A percentile compares a stretch with the other conserved stretches of the same genome.
Conservation (phyloP, 1,140 invertebrate genomes). For the Achroia grisella region DNA sequence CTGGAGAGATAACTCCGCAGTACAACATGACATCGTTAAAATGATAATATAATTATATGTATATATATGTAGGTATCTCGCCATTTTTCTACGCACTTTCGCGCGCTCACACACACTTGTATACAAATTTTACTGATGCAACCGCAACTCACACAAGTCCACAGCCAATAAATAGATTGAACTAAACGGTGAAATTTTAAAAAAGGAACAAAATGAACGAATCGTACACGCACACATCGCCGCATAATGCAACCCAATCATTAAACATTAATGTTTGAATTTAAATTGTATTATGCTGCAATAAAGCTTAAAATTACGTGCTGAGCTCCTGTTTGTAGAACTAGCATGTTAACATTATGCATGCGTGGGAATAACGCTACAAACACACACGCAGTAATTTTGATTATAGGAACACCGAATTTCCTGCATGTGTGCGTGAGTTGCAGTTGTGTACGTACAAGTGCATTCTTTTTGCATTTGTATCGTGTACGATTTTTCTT, state of each 20-base stretch:
- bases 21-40: too few relatives aligned
- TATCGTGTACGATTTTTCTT: slow-evolving; percentile 20
- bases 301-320: slow-evolving; percentile 32
- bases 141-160: slow-evolving; percentile 48
- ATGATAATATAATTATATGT: slow-evolving; percentile 7
- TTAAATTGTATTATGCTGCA: slow-evolving; percentile 7
- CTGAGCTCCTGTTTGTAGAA: slow-evolving; percentile 29
- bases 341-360: slow-evolving; percentile 60
- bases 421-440: slow-evolving; percentile 34
- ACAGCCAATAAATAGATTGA: slow-evolving; percentile 72
- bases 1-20: too few relatives aligned
- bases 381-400: slow-evolving; percentile 46
- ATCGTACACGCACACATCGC: slow-evolving; percentile 54
- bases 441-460: slow-evolving; percentile 25
- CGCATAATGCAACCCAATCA: slow-evolving; percentile 64
- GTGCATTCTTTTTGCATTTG: slow-evolving; percentile 52
- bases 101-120: slow-evolving; percentile 29
- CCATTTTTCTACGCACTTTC: slow-evolving; percentile 72
- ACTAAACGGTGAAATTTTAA: slow-evolving; percentile 73
- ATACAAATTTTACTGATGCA: slow-evolving; percentile 19
- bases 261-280: slow-evolving; percentile 30
- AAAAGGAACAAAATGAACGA: slow-evolving; percentile 71
- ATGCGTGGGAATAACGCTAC: slow-evolving; percentile 55
- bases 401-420: slow-evolving; percentile 70
- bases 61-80: slow-evolving; percentile 50